phyloP scores from a whole-genome alignment of 2,888 invertebrate species.

The Thymelicus acteon region DNA sequence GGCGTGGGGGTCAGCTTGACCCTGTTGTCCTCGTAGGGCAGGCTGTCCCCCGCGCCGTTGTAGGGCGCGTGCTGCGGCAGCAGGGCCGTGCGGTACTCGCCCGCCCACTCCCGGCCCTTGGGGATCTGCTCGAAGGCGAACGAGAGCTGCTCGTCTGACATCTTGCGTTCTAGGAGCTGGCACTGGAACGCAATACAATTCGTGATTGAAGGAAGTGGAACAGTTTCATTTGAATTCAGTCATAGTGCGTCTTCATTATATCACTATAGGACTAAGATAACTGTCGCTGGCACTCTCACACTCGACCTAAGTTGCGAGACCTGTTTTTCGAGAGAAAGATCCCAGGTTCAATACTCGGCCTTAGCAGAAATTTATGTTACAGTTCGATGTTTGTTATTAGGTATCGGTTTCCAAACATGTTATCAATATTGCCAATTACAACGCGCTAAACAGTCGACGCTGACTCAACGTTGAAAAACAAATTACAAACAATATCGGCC shows the following conservation, averaged over 20 bases:
- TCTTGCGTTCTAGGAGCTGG: constrained; percentile 78
- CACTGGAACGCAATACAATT: constrained; percentile 54
- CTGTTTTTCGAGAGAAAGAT: too few species aligned
- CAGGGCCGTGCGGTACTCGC: constrained; percentile 88
- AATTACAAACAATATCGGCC: not conserved
- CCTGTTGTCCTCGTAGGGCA: constrained; percentile 96
- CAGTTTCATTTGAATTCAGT: too few species aligned
- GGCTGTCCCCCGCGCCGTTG: constrained; percentile 86
- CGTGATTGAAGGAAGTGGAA: too few species aligned
- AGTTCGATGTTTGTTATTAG: not conserved
- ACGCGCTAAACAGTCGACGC: not conserved
- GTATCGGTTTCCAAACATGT: not conserved
- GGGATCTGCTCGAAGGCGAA: constrained; percentile 95
- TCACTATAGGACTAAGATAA: too few species aligned
- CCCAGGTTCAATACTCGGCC: too few species aligned
- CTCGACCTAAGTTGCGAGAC: too few species aligned
- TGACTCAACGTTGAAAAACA: not conserved
- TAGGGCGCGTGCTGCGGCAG: constrained; percentile 87
- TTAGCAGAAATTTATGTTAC: too few species aligned
- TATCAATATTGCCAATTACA: not conserved
- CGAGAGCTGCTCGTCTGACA: constrained; percentile 90
- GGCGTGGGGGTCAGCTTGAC: constrained; percentile 92
- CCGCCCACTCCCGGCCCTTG: constrained; percentile 86
- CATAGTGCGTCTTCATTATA: too few species aligned
- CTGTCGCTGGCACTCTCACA: too few species aligned